Conservation (phyloP, 2,797 vertebrate species). For the Cephalopachus bancanus region DNA sequence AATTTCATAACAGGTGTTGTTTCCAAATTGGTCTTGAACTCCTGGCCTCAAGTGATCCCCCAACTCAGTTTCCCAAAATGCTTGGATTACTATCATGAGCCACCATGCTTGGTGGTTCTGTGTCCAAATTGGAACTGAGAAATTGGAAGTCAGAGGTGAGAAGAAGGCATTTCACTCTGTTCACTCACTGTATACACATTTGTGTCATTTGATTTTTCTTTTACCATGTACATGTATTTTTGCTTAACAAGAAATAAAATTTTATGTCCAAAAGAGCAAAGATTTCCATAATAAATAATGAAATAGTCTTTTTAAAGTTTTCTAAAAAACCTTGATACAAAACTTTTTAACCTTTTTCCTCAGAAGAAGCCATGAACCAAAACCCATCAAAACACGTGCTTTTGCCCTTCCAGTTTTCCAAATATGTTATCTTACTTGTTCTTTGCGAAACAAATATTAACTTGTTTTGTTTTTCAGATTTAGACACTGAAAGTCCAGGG, state of each 20-base stretch:
- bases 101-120: too few relatives aligned
- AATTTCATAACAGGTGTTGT: neutral
- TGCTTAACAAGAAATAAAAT: neutral
- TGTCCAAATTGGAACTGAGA: neutral
- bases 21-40: neutral
- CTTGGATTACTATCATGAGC: too few relatives aligned
- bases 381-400: neutral
- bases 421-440: neutral
- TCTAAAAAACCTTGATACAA: neutral
- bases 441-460: neutral
- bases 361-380: neutral
- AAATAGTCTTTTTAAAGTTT: neutral
- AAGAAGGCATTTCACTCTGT: neutral
- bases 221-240: neutral
- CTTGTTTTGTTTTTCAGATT: neutral
- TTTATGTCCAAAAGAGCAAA: neutral
- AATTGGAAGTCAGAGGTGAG: neutral
- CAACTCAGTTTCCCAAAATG: too few relatives aligned
- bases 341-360: neutral
- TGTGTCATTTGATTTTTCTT: neutral
- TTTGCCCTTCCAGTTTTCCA: neutral
- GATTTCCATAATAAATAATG: slow-evolving; percentile 14
- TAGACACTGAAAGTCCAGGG: neutral
- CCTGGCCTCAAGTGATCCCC: too few relatives aligned
- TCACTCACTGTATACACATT: neutral